phyloP scores from a whole-genome alignment of 2,797 vertebrate genomes.

The Halcyon smyrnensis region DNA sequence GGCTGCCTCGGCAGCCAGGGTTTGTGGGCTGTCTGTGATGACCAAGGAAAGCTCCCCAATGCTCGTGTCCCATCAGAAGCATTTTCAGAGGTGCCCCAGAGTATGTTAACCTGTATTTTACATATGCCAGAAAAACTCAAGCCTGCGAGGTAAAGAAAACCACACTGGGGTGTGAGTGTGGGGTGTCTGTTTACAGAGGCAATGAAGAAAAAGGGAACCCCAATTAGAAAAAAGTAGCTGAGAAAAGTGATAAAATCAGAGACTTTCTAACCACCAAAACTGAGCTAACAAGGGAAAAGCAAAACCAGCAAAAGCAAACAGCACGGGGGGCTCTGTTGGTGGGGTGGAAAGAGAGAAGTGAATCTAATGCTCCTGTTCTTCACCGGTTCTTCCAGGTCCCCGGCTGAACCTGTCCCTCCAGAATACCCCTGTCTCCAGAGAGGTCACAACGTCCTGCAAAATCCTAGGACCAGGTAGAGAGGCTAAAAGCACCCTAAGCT shows the following conservation, averaged over 20 bases:
- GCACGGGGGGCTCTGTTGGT: not conserved
- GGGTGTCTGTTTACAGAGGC: not conserved
- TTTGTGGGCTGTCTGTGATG: not conserved
- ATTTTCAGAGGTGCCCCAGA: not conserved
- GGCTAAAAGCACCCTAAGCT: not conserved
- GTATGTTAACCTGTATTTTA: not conserved
- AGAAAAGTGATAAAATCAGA: not conserved
- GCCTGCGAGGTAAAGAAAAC: not conserved
- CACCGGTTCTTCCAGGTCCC: not conserved
- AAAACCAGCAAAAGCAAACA: not conserved
- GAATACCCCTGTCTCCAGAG: not conserved
- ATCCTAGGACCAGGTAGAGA: not conserved
- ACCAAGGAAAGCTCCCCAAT: not conserved
- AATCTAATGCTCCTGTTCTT: not conserved
- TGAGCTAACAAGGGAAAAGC: not conserved
- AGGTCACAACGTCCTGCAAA: conserved; percentile 19
- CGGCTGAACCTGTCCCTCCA: not conserved
- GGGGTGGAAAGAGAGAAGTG: not conserved
- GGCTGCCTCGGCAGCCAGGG: not conserved
- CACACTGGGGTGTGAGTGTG: too few relatives aligned
- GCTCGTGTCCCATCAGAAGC: not conserved
- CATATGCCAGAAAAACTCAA: not conserved
- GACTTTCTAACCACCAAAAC: not conserved
- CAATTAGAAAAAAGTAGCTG: not conserved
- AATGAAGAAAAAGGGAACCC: not conserved